phyloP scores from a whole-genome alignment of 2,888 invertebrate genomes.

The Chorisops tibialis region DNA sequence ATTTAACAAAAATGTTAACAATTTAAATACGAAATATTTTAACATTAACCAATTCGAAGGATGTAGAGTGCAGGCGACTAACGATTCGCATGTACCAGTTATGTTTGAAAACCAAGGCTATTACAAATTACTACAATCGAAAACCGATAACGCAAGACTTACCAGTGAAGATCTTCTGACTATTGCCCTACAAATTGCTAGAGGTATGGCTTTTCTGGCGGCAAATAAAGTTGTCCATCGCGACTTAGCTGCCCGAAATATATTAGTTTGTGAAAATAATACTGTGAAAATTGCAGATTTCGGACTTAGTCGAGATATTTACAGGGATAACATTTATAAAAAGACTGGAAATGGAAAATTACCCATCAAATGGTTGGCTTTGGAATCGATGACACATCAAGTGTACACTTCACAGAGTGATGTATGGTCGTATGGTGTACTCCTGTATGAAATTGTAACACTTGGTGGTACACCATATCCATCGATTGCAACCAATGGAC shows the following conservation, averaged over 20 bases:
- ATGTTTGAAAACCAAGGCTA: constrained; percentile 45
- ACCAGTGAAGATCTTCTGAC: constrained; percentile 63
- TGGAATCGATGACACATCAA: constrained; percentile 79
- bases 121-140: constrained; percentile 37
- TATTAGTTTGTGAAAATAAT: constrained; percentile 70
- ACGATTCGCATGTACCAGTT: not conserved
- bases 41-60: constrained; percentile 15
- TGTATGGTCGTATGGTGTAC: constrained; percentile 87
- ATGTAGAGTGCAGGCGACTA: constrained; percentile 35
- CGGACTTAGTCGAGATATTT: constrained; percentile 80
- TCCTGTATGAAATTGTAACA: constrained; percentile 83
- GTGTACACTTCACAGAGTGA: constrained; percentile 81
- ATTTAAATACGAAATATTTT: too few species aligned
- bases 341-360: constrained; percentile 74
- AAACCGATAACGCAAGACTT: constrained; percentile 36
- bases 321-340: constrained; percentile 77
- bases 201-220: constrained; percentile 82
- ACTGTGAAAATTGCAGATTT: constrained; percentile 86
- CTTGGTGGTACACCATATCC: constrained; percentile 81
- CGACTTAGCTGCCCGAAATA: constrained; percentile 82
- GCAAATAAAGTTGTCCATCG: constrained; percentile 78
- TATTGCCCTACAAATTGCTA: constrained; percentile 77
- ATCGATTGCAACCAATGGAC: constrained; percentile 63
- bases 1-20: constrained; percentile 35
- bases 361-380: constrained; percentile 87